Base-by-base conservation (phyloP, 1,140 invertebrate genomes). In the Pseudomyrmex sp. region DNA sequence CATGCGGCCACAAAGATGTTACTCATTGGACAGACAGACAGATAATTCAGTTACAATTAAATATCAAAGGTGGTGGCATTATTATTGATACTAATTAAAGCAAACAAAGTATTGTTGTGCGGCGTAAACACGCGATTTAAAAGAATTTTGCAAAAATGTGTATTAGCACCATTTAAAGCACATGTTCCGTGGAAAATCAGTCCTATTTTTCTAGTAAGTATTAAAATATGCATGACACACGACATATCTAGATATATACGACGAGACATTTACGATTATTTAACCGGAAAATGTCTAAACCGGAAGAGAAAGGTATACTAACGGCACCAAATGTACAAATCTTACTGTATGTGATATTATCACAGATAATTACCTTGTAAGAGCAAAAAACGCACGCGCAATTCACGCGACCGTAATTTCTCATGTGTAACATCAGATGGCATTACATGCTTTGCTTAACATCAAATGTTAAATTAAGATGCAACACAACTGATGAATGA, bases 111-210 rank as follows among this genome's bases (percentile, higher is more conserved):
- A 76, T 61, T 82, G 10, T 26, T 12, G 59, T 48, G 44, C 75
- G 58, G 26, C n/a, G 20, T 48, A 70, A 65, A 62, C 70, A 90
- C 84, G 82, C 80, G 86, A 10, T 74, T 90, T 58, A 90, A 88
- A 83, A 69, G 88, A 63, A 56, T 88, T 61, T 54, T 91, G 50
- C 89, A 88, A 62, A 90, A 90, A 93, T 92, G 88, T 79, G 85
- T 88, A 12, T 74, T 83, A 61, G 82, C 80, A n/a, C 62, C 84
- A 10, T 88, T 89, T 74, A 82, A 85, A 44, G 26, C 66, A 8
- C 76, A 59, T 50, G 69, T 82, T 75, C 76, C 89, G 58, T 82
- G 82, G 48, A 74, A 76, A 54, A 69, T 77, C 54, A 63, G 72
- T 74, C 68, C 80, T 52, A 9, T 63, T n/a, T 79, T 65, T 2